These are phyloP conservation scores for Myrmecobius fasciatus DNA, from an alignment of 2,113 vertebrate genomes.

Conservation along the genomic window DNA sequence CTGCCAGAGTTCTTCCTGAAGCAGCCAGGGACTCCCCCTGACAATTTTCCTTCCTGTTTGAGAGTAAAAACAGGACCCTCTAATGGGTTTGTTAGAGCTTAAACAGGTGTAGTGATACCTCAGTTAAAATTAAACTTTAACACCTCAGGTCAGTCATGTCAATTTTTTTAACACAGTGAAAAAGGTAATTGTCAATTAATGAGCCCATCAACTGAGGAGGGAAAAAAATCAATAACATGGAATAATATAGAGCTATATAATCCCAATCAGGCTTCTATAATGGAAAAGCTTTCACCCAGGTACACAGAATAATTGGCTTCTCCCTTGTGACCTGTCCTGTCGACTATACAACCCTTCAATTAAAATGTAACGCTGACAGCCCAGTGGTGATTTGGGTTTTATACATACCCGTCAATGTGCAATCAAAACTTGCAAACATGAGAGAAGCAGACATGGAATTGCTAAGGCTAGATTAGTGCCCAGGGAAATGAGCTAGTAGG, in stretches of 20 bases:
- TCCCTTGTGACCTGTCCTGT: constrained; percentile 78
- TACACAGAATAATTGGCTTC: constrained; percentile 81
- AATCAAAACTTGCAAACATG: constrained; percentile 77
- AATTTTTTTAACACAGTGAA: constrained; percentile 82
- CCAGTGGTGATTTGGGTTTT: constrained; percentile 76
- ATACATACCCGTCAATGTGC: constrained; percentile 71
- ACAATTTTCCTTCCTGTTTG: constrained; percentile 64
- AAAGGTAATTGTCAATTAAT: constrained; percentile 88
- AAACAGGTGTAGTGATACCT: constrained; percentile 76
- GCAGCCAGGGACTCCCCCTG: constrained; percentile 61
- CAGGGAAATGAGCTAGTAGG: constrained; percentile 52
- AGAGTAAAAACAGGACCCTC: constrained; percentile 53
- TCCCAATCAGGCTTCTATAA: constrained; percentile 80
- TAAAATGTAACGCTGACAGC: constrained; percentile 80
- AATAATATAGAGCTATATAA: constrained; percentile 80
- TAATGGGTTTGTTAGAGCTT: constrained; percentile 80
- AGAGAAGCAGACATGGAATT: constrained; percentile 62
- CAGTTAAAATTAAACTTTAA: constrained; percentile 81
- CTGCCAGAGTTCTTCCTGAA: background rate
- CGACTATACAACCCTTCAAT: constrained; percentile 80
- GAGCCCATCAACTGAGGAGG: constrained; percentile 76
- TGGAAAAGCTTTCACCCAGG: constrained; percentile 77
- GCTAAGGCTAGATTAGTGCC: constrained; percentile 54
- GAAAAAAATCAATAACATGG: constrained; percentile 84
- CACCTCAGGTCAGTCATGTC: constrained; percentile 73